A percentile compares a stretch with the other conserved stretches of the same genome.
phyloP scores from a whole-genome alignment of 2,888 invertebrate genomes.

The Scaptomyza reducta region DNA sequence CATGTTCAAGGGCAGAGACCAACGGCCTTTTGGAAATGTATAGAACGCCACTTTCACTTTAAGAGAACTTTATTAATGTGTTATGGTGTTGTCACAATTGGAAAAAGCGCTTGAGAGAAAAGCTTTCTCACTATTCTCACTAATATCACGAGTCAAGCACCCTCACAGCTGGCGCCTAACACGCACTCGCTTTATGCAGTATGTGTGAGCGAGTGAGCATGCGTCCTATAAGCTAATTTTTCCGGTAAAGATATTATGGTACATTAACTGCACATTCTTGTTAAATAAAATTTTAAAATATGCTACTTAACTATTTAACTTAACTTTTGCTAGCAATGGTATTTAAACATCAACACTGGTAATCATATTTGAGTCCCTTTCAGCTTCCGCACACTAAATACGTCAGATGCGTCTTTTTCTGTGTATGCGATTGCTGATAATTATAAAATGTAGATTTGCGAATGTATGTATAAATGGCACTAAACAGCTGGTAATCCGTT shows the following conservation, averaged over 20 bases:
- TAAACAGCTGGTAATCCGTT: conserved; percentile 66
- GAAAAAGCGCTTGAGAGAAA: conserved; percentile 37
- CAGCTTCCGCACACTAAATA: conserved; percentile 32
- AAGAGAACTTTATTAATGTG: conserved; percentile 26
- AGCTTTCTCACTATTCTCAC: conserved; percentile 42
- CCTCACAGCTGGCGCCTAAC: conserved; percentile 30
- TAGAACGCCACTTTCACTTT: conserved; percentile 40
- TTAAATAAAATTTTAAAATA: neutral
- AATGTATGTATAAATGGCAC: neutral
- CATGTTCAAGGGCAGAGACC: conserved; percentile 57
- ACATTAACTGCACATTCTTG: neutral
- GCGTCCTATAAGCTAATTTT: conserved; percentile 17
- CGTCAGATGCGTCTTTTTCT: conserved; percentile 11
- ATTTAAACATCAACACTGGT: neutral
- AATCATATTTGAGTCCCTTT: conserved; percentile 13
- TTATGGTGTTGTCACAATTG: conserved; percentile 6
- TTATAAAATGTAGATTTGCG: conserved; percentile 13
- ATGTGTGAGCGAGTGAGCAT: conserved; percentile 40
- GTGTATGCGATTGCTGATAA: conserved; percentile 31
- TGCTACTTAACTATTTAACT: no score
- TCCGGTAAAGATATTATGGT: no score
- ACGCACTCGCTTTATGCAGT: conserved; percentile 49
- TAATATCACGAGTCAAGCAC: conserved; percentile 45
- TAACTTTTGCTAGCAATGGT: no score
- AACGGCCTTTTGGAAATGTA: conserved; percentile 26